phyloP scores from a whole-genome alignment of 1,140 invertebrate species.

The Conopomorpha cramerella region DNA sequence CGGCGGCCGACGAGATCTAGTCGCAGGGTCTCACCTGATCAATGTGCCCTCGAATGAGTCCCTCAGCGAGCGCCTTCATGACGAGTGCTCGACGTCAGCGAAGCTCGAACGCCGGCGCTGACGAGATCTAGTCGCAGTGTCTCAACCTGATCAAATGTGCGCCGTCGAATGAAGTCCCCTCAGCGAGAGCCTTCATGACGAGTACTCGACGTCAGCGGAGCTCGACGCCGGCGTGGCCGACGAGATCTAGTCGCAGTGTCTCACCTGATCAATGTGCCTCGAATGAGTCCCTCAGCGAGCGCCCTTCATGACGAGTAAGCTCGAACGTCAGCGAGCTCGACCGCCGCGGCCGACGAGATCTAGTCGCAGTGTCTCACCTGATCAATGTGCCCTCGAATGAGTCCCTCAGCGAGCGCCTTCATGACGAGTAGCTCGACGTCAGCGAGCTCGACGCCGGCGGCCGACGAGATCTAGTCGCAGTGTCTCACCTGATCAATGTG shows the following conservation, averaged over 20 bases:
- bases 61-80: constrained; percentile 97
- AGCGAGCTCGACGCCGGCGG: not conserved
- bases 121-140: constrained; percentile 26
- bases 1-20: not conserved
- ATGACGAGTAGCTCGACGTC: not conserved
- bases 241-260: not conserved
- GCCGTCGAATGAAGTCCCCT: constrained; percentile 60
- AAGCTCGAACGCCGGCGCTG: constrained; percentile 80
- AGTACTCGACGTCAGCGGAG: too few relatives aligned
- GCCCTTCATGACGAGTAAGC: not conserved
- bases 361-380: constrained; percentile 66
- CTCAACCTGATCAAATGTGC: constrained; percentile 94
- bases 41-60: constrained; percentile 92
- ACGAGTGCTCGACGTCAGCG: constrained; percentile 90
- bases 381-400: constrained; percentile 91
- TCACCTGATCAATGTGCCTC: constrained; percentile 96
- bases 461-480: not conserved
- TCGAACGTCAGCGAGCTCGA: not conserved
- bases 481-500: constrained; percentile 89
- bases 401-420: not conserved
- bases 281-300: not conserved
- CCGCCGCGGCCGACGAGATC: not conserved
- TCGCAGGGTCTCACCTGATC: constrained; percentile 76
- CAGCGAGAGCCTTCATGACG: not conserved
- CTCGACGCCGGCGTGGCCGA: not conserved